These are phyloP conservation scores for Eristalinus sepulchralis DNA, from an alignment of 2,888 invertebrate genomes.

Conservation along the genomic window DNA sequence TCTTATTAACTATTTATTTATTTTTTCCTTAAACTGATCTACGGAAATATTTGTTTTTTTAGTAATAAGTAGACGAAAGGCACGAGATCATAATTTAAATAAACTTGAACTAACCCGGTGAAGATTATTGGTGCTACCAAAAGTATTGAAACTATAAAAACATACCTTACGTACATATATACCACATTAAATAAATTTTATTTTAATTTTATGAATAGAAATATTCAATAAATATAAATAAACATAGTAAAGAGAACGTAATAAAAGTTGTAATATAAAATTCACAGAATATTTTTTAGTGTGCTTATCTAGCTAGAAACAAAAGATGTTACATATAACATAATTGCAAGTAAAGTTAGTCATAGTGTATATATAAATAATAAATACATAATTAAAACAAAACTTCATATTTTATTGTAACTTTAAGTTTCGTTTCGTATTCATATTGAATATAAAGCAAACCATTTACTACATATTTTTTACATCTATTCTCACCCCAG, in stretches of 20 bases:
- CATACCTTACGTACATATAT: neutral
- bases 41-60: too few species aligned
- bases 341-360: too few species aligned
- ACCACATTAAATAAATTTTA: neutral
- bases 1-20: too few species aligned
- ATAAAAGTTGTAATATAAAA: too few species aligned
- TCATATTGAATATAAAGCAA: slow-evolving; percentile 41
- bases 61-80: too few species aligned
- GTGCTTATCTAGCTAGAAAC: too few species aligned
- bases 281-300: too few species aligned
- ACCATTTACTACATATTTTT: neutral
- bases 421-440: slow-evolving; percentile 13
- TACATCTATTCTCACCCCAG: neutral
- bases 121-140: neutral
- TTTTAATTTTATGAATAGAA: neutral
- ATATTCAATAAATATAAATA: neutral
- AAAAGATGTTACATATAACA: too few species aligned
- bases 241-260: neutral
- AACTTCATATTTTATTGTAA: neutral
- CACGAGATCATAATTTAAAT: too few species aligned
- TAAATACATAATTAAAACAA: too few species aligned
- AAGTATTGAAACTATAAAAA: neutral
- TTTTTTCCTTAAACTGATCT: too few species aligned
- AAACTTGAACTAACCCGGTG: neutral
- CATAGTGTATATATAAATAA: too few species aligned